phyloP scores from a whole-genome alignment of 1,140 invertebrate species.

The Sminthurides bifidus region DNA sequence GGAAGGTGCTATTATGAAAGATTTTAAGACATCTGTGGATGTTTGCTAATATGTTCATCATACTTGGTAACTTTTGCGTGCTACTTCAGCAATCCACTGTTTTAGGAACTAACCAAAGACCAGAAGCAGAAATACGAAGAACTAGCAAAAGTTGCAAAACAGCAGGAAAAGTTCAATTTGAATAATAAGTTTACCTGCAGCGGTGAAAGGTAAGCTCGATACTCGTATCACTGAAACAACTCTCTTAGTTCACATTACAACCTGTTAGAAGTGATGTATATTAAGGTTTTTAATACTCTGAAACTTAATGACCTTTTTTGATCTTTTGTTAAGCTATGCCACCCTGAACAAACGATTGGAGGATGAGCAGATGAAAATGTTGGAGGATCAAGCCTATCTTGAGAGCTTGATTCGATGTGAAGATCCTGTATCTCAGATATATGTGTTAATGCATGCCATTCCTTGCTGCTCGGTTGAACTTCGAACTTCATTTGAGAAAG shows the following conservation, averaged over 20 bases:
- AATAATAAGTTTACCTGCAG: conserved; percentile 26
- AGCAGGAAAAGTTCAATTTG: conserved; percentile 23
- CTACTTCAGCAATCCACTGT: no score
- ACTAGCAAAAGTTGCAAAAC: conserved; percentile 25
- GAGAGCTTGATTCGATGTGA: background rate
- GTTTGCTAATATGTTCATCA: background rate
- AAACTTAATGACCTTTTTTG: background rate
- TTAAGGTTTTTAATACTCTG: background rate
- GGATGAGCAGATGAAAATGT: background rate
- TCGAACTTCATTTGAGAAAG: background rate
- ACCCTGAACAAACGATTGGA: background rate
- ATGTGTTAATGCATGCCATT: conserved; percentile 15
- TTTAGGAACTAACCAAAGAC: conserved; percentile 22
- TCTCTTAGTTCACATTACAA: background rate
- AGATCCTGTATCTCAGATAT: background rate
- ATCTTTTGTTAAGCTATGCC: background rate
- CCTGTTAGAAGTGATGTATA: background rate
- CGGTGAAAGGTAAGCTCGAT: conserved; percentile 25
- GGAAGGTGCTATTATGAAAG: conserved; percentile 19
- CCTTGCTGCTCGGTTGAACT: background rate
- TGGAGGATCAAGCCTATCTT: background rate
- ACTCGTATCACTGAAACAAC: background rate
- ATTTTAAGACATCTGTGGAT: background rate
- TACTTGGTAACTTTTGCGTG: conserved; percentile 1
- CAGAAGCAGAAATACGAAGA: conserved; percentile 21